phyloP scores from a whole-genome alignment of 2,113 vertebrate genomes.

The Lichenostomus cassidix region DNA sequence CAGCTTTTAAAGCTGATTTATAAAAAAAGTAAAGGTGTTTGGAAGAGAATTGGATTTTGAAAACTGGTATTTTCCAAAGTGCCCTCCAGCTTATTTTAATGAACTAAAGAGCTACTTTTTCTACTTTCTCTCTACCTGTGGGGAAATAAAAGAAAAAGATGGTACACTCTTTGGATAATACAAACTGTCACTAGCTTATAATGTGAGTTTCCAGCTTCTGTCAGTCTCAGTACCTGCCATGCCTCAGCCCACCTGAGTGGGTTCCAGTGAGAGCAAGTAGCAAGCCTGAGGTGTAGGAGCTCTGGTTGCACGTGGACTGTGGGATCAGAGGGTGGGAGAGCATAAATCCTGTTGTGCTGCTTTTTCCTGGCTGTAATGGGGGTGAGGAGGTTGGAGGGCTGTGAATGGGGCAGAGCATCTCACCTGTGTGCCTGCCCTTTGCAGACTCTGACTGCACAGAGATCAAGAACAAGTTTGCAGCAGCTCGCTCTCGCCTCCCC shows the following conservation, averaged over 20 bases:
- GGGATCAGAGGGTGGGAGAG: not conserved
- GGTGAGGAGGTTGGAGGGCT: not conserved
- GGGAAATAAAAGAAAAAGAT: not conserved
- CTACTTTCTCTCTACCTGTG: not conserved
- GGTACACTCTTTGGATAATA: not conserved
- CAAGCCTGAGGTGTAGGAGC: fast-evolving
- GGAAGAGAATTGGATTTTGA: not conserved
- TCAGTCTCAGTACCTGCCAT: not conserved
- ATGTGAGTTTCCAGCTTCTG: not conserved
- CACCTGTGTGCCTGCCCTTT: not conserved
- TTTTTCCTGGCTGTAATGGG: not conserved
- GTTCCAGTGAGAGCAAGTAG: not conserved
- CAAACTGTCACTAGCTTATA: not conserved
- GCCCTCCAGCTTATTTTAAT: not conserved
- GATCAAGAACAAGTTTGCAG: conserved; percentile 87
- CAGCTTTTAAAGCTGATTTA: not conserved
- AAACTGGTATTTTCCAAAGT: not conserved
- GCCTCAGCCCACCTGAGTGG: not conserved
- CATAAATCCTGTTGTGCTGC: not conserved
- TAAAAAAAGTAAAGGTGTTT: not conserved
- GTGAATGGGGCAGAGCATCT: not conserved
- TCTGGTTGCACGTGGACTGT: not conserved
- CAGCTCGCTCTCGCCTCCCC: conserved; percentile 81
- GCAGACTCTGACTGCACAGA: conserved; percentile 84
- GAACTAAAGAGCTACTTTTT: not conserved